Evolutionary conservation across 2,888 invertebrate genomes (phyloP), one percentile per base, ranked within the genome.

Genomic region (Phaedon cochleariae): DNA sequence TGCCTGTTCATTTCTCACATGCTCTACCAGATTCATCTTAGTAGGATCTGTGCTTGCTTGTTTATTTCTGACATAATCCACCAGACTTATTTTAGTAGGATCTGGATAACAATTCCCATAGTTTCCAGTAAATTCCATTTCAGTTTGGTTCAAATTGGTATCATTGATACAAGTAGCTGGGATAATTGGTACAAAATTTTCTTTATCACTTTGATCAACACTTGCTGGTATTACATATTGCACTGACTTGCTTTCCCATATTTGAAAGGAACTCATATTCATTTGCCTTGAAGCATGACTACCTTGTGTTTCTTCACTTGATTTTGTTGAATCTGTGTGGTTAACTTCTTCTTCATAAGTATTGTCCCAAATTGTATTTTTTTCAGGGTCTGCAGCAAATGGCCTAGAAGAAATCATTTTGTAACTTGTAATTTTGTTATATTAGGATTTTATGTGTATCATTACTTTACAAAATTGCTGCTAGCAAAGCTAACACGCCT

Each of bases 401-500:
- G 77, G 77, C 52, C 79, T 80, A 15, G 15, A 41, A 54, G 22
- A 73, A 74, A 62, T 51, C 37, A 26, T 17, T n/a, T n/a, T n/a
- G n/a, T n/a, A n/a, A n/a, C n/a, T n/a, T n/a, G n/a, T n/a, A n/a
- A n/a, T n/a, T n/a, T n/a, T n/a, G n/a, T n/a, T n/a, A n/a, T n/a
- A n/a, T n/a, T n/a, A n/a, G n/a, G n/a, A n/a, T n/a, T n/a, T n/a
- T n/a, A n/a, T n/a, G n/a, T n/a, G n/a, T n/a, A n/a, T n/a, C n/a
- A n/a, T n/a, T n/a, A 78, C 79, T 79, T 80, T 22, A 79, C 71
- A 55, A 73, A 76, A 66, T 76, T 77, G 66, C 74, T 79, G 59
- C 74, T 75, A n/a, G 79, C 79, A 75, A 80, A 80, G 73, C 80
- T 80, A 45, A 80, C 79, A 61, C 80, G 65, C 55, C 77, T 68